Percentiles rank a stretch among this genome's conserved stretches.
Conservation (phyloP, 2,888 invertebrate species). For the Laothoe populi region DNA sequence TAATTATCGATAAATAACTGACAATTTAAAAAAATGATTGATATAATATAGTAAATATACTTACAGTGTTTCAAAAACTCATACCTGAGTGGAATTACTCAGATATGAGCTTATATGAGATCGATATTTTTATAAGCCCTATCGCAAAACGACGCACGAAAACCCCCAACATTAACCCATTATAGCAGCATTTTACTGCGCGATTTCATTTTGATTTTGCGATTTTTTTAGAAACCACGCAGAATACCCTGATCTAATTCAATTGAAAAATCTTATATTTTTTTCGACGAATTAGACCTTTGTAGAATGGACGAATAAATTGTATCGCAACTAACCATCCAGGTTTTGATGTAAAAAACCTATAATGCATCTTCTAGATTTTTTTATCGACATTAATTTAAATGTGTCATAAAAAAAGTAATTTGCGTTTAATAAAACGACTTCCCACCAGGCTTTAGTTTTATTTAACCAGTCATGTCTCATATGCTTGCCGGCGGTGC, state of each 20-base stretch:
- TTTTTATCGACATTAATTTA: not conserved
- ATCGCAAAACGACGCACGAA: constrained; percentile 22
- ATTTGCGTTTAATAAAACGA: too few relatives aligned
- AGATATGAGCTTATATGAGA: constrained; percentile 10
- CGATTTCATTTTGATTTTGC: not conserved
- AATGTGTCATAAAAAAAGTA: too few relatives aligned
- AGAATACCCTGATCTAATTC: constrained; percentile 4
- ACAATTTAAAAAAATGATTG: not conserved
- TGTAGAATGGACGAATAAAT: constrained; percentile 12
- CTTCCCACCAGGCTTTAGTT: too few relatives aligned
- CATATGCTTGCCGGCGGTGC: too few relatives aligned
- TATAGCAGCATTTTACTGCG: constrained; percentile 7
- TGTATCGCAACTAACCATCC: not conserved
- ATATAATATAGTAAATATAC: not conserved
- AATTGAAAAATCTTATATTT: not conserved
- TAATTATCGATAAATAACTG: not conserved
- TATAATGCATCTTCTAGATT: not conserved
- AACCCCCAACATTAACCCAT: constrained; percentile 22
- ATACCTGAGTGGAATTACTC: constrained; percentile 11
- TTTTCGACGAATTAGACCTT: constrained; percentile 1
- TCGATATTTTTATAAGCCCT: constrained; percentile 17
- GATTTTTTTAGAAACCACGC: constrained; percentile 1
- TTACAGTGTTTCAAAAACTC: constrained; percentile 21
- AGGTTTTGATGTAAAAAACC: not conserved
- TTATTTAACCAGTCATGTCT: too few relatives aligned